These are phyloP conservation scores for Macrosteles quadrilineatus DNA, from an alignment of 1,140 invertebrate species.

Conservation along the genomic window DNA sequence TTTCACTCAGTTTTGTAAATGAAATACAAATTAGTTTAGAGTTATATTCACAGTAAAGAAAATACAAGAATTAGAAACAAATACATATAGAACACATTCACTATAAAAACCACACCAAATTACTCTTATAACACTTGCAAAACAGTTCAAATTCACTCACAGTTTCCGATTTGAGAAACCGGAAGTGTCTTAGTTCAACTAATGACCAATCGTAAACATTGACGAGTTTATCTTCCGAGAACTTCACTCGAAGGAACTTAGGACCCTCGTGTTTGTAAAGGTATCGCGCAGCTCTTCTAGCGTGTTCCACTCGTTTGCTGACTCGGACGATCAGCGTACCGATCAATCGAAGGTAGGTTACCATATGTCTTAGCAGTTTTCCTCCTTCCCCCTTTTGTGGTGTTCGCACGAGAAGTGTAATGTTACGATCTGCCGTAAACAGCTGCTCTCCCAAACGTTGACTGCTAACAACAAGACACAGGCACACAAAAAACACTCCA, in stretches of 20 bases:
- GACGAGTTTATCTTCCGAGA: not conserved
- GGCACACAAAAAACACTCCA: not conserved
- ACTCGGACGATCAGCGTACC: not conserved
- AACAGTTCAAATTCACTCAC: slow-evolving; percentile 4
- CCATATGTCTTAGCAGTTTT: not conserved
- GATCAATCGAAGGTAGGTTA: not conserved
- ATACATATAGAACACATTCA: no score
- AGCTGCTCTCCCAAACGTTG: not conserved
- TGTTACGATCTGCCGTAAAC: slow-evolving; percentile 7
- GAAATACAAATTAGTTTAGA: no score
- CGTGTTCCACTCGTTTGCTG: not conserved
- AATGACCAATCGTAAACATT: not conserved
- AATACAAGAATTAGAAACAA: no score
- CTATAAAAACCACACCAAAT: slow-evolving; percentile 4
- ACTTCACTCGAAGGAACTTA: not conserved
- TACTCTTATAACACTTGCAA: not conserved
- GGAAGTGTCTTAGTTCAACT: slow-evolving; percentile 5
- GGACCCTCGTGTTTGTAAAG: slow-evolving; percentile 3
- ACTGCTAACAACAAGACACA: not conserved
- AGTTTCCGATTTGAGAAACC: not conserved
- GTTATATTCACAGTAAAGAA: no score
- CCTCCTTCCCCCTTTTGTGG: not conserved
- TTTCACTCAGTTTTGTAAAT: no score
- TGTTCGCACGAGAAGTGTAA: not conserved
- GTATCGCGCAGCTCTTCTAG: not conserved